Conservation (phyloP, 2,797 vertebrate genomes). For the Thamnophis elegans region DNA sequence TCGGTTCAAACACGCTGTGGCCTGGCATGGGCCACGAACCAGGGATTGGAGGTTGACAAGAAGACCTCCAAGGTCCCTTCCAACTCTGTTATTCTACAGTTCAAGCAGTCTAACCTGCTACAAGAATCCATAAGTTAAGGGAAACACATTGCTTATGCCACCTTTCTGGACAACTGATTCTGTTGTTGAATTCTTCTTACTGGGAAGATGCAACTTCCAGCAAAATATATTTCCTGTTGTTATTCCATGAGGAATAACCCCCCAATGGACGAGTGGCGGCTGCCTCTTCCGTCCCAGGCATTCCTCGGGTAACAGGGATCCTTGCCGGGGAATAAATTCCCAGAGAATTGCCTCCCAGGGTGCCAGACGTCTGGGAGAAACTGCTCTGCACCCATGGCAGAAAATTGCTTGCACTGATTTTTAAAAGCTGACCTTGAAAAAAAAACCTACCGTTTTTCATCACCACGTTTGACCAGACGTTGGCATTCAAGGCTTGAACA, state of each 20-base stretch:
- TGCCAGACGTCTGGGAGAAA: neutral
- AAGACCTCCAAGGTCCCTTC: too few relatives aligned
- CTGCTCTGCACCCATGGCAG: neutral
- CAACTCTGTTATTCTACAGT: neutral
- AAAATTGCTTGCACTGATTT: neutral
- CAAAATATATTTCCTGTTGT: neutral
- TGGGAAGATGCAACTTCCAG: neutral
- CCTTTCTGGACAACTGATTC: neutral
- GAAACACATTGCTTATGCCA: neutral
- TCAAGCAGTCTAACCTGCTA: neutral
- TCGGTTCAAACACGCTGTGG: too few relatives aligned
- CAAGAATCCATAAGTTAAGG: neutral
- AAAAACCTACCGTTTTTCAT: conserved; percentile 88
- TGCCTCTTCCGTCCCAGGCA: neutral
- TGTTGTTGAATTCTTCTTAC: neutral
- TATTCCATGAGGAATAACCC: neutral
- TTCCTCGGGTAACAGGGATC: neutral
- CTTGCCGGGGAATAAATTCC: neutral
- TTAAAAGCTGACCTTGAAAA: neutral
- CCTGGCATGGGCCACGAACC: too few relatives aligned
- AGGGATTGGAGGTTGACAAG: too few relatives aligned
- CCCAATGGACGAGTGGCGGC: too few relatives aligned
- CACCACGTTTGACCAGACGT: conserved; percentile 93
- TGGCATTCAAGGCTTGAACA: conserved; percentile 93
- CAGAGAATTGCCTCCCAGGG: too few relatives aligned